Evolutionary conservation across 2,888 invertebrate species (phyloP), one percentile per base, ranked within the genome.

Genomic region (Oligia latruncula): DNA sequence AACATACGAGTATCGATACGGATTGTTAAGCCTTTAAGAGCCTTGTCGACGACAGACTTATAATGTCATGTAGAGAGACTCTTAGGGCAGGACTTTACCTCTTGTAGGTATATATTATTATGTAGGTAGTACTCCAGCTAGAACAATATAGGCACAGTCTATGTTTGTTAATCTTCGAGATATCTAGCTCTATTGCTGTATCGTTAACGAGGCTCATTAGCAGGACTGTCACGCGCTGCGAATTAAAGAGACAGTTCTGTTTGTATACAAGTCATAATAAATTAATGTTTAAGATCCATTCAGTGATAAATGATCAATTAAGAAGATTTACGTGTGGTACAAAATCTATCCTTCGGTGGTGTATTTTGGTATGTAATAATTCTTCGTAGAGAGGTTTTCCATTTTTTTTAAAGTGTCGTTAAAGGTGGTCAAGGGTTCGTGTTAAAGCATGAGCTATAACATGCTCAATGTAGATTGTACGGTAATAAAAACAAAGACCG

Each of bases 11-110:
- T 49, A 82, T 65, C 29, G 73, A 71, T 82, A 74, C 71, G 68
- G 60, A 49, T 72, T 81, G 67, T 80, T 84, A 87, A 88, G 88
- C 87, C 83, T 73, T 71, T 71, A 80, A 80, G 80, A 78, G 71
- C 71, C 15, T 78, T 60, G 83, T 83, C 52, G 35, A 60, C n/a
- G 52, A 62, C 46, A n/a, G 67, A 55, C 60, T 76, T 46, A 40
- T 77, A 46, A 35, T 66, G n/a, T 60, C 35, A 71, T 80, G 66
- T 58, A 66, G n/a, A 78, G 52, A 68, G 52, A 35, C 62, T 55
- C 81, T 70, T 64, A 55, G 35, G 55, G 43, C 46, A n/a, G 46
- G 64, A 64, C 46, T 71, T 43, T 68, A 62, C 62, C 52, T 78
- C 23, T 17, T 68, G 23, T 79, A 2, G 9, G 9, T 43, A 52